A percentile compares a stretch with the other conserved stretches of the same genome.
These are phyloP conservation scores for Sarcophaga rosellei DNA, from an alignment of 2,888 invertebrate genomes.

Conservation along the genomic window DNA sequence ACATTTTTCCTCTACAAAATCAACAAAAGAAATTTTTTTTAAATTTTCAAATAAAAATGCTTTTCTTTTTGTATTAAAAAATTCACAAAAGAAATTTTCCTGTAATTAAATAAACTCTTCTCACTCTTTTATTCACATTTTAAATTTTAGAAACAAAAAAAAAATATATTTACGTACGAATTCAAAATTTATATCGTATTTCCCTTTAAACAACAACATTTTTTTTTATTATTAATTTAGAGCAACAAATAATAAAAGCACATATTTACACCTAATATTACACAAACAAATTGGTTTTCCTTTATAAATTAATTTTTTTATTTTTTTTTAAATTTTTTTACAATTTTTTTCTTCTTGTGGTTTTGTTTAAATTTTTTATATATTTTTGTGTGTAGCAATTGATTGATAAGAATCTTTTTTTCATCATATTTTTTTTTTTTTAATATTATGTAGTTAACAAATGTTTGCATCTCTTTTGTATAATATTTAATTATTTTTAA, in stretches of 20 bases:
- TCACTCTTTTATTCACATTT: slow-evolving; percentile 56
- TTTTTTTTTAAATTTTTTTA: not conserved
- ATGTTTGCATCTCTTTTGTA: slow-evolving; percentile 44
- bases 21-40: slow-evolving; percentile 5
- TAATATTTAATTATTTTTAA: not conserved
- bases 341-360: not conserved
- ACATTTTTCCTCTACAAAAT: slow-evolving; percentile 20
- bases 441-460: not conserved
- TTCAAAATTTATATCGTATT: not conserved
- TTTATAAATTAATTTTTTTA: not conserved
- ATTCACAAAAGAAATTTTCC: slow-evolving; percentile 55
- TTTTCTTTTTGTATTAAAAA: not conserved
- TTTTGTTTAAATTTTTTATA: not conserved
- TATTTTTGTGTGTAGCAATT: not conserved
- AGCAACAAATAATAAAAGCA: slow-evolving; percentile 19
- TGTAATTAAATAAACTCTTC: slow-evolving; percentile 45
- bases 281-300: slow-evolving; percentile 12
- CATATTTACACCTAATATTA: slow-evolving; percentile 22
- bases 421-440: not conserved
- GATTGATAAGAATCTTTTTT: not conserved
- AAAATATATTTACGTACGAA: not conserved
- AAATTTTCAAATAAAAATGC: too few relatives aligned
- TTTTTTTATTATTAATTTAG: slow-evolving; percentile 17
- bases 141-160: slow-evolving; percentile 13
- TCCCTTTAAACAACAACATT: not conserved